Base-by-base conservation (phyloP, 92 coral and sea anemone species). In the Phenganax stokvisi region DNA sequence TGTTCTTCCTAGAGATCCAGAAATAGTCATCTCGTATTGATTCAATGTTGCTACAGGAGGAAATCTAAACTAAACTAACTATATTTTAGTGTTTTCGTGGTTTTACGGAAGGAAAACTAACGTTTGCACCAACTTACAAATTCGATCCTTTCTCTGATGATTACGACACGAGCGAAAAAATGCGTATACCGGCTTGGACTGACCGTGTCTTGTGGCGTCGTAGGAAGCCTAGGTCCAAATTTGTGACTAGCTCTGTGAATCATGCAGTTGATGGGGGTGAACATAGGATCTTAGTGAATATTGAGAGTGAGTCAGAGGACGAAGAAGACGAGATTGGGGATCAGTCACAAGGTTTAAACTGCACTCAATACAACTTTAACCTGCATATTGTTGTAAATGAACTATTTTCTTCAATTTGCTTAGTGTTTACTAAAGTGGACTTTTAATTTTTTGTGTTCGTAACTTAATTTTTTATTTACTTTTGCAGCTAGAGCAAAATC, bases 101-200 rank as follows among this genome's bases (percentile, higher is more conserved):
- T 9, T 94, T 88, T 74, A 80, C 80, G 29, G 98, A 94, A 81
- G 98, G 97, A 10, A 82, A 89, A 83, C 83, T 94, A 17, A 87
- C 85, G 7, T 94, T 94, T 81, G 89, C 98, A 12, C 98, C 98
- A 44, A 94, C 98, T 6, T 94, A 94, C 87, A 94, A 94, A 81
- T 94, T 88, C 78, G 98, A 94, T 88, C 82, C 92, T 53, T 94
- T 94, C 71, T 94, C 98, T 5, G 98, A 94, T 15, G 98, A 94
- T 82, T 94, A 94, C 69, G 98, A 94, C 84, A 94, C 98, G 7
- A 94, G 98, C 60, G 98, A 94, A 79, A 94, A 94, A 84, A 76
- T 94, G 98, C 88, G 98, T 6, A 87, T 88, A 56, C 98, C 98
- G 4, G 98, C 98, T 87, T 94, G 98, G 98, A 94, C 98, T 71